Evolutionary conservation across 92 coral and sea anemone genomes (phyloP).

Genomic region (Paramuricea clavata): DNA sequence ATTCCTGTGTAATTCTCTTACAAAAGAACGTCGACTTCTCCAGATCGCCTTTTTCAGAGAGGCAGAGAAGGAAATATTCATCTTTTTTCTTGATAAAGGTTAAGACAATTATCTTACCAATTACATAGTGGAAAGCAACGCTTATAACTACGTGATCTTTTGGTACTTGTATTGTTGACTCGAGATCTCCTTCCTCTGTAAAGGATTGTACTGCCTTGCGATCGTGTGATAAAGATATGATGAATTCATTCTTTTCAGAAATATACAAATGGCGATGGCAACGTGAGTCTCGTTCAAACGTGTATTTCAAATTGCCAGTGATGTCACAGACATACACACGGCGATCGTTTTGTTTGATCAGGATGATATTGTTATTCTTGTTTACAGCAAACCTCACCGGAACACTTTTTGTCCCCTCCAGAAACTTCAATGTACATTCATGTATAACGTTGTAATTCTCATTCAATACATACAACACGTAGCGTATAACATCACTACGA

Average conservation of each 20-base stretch:
- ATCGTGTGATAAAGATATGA: neutral
- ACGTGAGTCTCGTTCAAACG: neutral
- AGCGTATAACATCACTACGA: neutral
- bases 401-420: neutral
- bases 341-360: neutral
- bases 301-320: neutral
- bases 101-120: neutral
- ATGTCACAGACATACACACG: neutral
- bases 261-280: neutral
- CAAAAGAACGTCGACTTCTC: neutral
- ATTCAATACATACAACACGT: conserved; percentile 1
- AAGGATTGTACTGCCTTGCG: neutral
- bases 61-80: neutral
- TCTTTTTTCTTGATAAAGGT: neutral
- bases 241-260: neutral
- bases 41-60: neutral
- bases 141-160: neutral
- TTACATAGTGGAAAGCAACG: neutral
- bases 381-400: neutral
- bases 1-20: neutral
- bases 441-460: neutral
- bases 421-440: neutral
- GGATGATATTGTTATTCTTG: neutral
- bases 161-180: neutral
- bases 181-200: neutral